phyloP scores from a whole-genome alignment of 2,113 vertebrate genomes.

The Datnioides undecimradiatus region DNA sequence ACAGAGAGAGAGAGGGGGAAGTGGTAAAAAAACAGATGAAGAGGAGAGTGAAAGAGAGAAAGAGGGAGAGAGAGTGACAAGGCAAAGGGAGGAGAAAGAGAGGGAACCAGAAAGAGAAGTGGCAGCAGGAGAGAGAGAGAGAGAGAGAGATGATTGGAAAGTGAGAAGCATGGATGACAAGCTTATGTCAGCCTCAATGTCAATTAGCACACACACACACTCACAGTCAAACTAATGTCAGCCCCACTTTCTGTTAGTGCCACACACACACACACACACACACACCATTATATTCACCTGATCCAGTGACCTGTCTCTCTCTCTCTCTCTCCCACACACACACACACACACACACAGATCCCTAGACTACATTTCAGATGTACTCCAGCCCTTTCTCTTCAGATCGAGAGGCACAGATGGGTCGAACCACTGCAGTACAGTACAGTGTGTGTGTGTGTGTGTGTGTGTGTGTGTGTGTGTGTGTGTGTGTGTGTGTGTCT shows the following conservation, averaged over 20 bases:
- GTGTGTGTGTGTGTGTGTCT: not conserved
- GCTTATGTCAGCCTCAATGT: constrained; percentile 61
- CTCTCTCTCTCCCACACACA: not conserved
- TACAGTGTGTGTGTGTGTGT: constrained; percentile 10
- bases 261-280: constrained; percentile 5
- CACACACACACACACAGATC: not conserved
- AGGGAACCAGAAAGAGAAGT: not conserved
- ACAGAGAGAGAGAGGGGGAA: not conserved
- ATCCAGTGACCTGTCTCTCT: not conserved
- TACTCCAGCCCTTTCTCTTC: constrained; percentile 33
- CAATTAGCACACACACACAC: constrained; percentile 54
- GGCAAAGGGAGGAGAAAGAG: not conserved
- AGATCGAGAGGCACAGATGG: constrained; percentile 44
- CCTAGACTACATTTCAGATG: constrained; percentile 29
- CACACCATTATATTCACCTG: not conserved
- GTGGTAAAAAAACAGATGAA: not conserved
- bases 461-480: not conserved
- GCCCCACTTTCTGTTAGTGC: constrained; percentile 10
- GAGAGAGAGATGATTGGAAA: constrained; percentile 18
- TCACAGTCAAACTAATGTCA: not conserved
- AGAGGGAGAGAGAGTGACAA: not conserved
- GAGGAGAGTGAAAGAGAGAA: not conserved
- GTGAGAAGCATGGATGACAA: constrained; percentile 47
- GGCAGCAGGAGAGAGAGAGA: not conserved
- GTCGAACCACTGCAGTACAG: not conserved